phyloP scores from a whole-genome alignment of 2,888 invertebrate genomes.

The Aphelenchoides bicaudatus region DNA sequence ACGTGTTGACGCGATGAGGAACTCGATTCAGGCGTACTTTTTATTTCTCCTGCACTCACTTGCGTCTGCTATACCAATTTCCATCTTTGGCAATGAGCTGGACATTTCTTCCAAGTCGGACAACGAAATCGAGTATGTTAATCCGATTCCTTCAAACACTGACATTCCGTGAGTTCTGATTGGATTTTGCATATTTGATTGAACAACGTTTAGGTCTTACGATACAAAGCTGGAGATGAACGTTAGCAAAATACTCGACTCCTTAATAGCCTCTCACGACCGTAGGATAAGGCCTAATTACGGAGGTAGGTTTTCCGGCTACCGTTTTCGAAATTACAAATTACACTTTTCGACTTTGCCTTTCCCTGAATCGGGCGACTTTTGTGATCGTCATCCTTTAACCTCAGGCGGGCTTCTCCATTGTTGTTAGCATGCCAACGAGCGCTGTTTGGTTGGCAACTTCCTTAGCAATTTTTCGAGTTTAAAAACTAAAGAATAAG shows the following conservation, averaged over 20 bases:
- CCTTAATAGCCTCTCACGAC: conserved; percentile 57
- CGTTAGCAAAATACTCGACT: conserved; percentile 47
- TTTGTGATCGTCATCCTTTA: too few relatives aligned
- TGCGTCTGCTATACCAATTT: too few relatives aligned
- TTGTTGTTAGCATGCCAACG: too few relatives aligned
- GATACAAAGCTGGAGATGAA: conserved; percentile 39
- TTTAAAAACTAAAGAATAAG: conserved; percentile 8
- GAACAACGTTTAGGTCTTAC: conserved; percentile 24
- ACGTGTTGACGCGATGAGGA: too few relatives aligned
- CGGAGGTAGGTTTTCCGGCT: conserved; percentile 47
- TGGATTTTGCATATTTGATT: not conserved
- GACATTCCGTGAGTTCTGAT: conserved; percentile 22
- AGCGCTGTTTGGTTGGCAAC: too few relatives aligned
- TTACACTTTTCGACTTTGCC: too few relatives aligned
- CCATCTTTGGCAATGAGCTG: too few relatives aligned
- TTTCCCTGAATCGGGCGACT: too few relatives aligned
- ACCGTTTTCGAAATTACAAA: too few relatives aligned
- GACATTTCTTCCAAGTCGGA: conserved; percentile 37
- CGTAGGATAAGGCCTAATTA: conserved; percentile 59
- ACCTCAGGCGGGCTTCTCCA: too few relatives aligned
- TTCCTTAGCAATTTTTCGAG: conserved; percentile 8
- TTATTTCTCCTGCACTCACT: too few relatives aligned
- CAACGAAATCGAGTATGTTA: conserved; percentile 41
- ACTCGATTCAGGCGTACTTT: too few relatives aligned
- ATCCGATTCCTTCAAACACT: conserved; percentile 29